Conservation (phyloP, 1,140 invertebrate genomes). For the Spodoptera litura region DNA sequence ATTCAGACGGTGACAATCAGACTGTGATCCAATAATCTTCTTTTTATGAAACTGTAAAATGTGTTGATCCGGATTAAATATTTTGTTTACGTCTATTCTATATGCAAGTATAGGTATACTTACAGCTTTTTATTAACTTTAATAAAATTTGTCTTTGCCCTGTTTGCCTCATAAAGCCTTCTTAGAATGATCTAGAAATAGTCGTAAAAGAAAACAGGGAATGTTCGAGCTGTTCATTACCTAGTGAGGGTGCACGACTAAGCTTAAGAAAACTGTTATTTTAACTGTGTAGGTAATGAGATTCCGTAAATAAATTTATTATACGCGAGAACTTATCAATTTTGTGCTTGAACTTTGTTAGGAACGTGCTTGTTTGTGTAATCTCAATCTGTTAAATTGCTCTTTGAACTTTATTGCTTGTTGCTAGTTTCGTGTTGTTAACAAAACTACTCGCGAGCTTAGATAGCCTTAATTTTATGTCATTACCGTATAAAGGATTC, state of each 20-base stretch:
- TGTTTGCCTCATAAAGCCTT: conserved; percentile 7
- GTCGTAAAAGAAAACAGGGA: background rate
- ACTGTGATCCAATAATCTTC: conserved; percentile 20
- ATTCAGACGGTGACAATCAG: background rate
- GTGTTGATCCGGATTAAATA: conserved; percentile 30
- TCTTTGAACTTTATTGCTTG: no score
- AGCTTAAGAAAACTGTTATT: background rate
- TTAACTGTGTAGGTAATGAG: background rate
- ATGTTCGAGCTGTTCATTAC: conserved; percentile 7
- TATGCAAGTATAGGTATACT: background rate
- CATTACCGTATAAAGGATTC: background rate
- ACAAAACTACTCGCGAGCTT: background rate
- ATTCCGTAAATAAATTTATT: no score
- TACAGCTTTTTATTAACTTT: conserved; percentile 15
- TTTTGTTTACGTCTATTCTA: conserved; percentile 4
- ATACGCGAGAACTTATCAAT: no score
- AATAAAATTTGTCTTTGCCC: conserved; percentile 2
- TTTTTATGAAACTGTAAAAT: conserved; percentile 40
- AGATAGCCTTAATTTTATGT: background rate
- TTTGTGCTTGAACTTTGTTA: no score
- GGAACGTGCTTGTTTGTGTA: no score
- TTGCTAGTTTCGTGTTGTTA: no score
- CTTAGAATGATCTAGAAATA: conserved; percentile 1
- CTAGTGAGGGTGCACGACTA: background rate
- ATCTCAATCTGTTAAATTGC: no score